Evolutionary conservation across 2,888 invertebrate genomes (phyloP), one percentile per base, ranked within the genome.

Genomic region (Lasioglossum vierecki): DNA sequence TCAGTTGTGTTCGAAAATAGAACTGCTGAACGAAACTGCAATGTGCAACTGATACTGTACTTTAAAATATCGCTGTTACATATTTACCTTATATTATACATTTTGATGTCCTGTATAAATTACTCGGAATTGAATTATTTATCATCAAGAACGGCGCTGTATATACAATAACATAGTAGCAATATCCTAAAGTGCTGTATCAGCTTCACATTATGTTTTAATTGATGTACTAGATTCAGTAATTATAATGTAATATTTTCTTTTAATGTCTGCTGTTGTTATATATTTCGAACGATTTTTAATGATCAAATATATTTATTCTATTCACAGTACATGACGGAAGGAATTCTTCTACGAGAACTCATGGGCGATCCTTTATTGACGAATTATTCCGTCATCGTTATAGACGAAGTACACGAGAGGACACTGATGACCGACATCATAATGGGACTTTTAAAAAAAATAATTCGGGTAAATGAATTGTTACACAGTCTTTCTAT

Each of bases 391-490:
- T 97, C 97, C 70, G 97, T 98, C 1, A 96, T 99, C 4, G 97
- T 99, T 92, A 95, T 99, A 57, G 99, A 99, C 93, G 99, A 99
- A 96, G 99, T 99, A 0, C 99, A 99, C 93, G 99, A 99, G 95
- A 96, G 99, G 70, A 98, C 98, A 0, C 96, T 98, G 76, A 97
- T 99, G 94, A 99, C 99, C 0, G 99, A 99, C 93, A 98, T 99
- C 57, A 95, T 99, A 0, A 97, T 99, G 96, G 99, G 99, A 0
- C 95, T 99, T 0, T 94, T 99, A 79, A 98, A 99, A 94, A 99
- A 99, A 96, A 98, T 99, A 86, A 95, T 98, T 9, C 97, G 97
- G 95, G 97, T 97, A 95, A 93, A 92, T 91, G 49, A 6, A 39
- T 3, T 18, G 53, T 49, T 44, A n/a, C 22, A 39, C 22, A 39